Percentiles rank a stretch among this genome's conserved stretches.
These are phyloP conservation scores for Drosophila emarginata DNA, from an alignment of 2,888 invertebrate species.

Conservation along the genomic window DNA sequence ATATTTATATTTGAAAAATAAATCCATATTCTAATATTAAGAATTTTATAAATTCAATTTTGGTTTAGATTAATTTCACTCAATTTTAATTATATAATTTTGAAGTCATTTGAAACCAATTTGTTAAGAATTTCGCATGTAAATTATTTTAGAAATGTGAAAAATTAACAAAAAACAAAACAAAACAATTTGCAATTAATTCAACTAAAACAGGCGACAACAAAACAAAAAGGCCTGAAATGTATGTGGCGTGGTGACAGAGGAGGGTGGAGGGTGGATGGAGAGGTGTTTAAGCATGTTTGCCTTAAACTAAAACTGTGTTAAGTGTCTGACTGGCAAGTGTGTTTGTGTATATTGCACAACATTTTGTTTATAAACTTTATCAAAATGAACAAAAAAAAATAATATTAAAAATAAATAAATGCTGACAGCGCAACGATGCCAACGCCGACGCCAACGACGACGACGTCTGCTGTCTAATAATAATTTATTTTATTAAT, in stretches of 20 bases:
- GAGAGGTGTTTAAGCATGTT: not conserved
- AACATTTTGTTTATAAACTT: constrained; percentile 47
- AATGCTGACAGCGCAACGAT: constrained; percentile 15
- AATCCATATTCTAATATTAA: too few relatives aligned
- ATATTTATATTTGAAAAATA: too few relatives aligned
- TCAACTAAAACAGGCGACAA: not conserved
- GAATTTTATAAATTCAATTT: too few relatives aligned
- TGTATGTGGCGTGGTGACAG: not conserved
- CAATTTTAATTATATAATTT: too few relatives aligned
- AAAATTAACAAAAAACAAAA: too few relatives aligned
- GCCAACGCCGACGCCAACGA: constrained; percentile 11
- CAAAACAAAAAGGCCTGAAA: not conserved
- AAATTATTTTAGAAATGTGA: too few relatives aligned
- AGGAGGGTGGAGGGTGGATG: too few relatives aligned
- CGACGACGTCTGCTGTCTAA: constrained; percentile 54
- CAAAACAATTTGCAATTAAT: not conserved
- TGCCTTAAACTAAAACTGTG: constrained; percentile 15
- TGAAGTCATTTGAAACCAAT: too few relatives aligned
- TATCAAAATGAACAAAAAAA: not conserved
- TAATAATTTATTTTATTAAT: constrained; percentile 78
- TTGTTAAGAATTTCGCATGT: too few relatives aligned
- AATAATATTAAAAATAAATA: constrained; percentile 5
- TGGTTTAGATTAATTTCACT: too few relatives aligned
- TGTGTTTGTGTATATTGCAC: constrained; percentile 8
- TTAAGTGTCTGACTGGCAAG: constrained; percentile 11